Conservation (phyloP, 2,888 invertebrate genomes). For the Atrina japonica region DNA sequence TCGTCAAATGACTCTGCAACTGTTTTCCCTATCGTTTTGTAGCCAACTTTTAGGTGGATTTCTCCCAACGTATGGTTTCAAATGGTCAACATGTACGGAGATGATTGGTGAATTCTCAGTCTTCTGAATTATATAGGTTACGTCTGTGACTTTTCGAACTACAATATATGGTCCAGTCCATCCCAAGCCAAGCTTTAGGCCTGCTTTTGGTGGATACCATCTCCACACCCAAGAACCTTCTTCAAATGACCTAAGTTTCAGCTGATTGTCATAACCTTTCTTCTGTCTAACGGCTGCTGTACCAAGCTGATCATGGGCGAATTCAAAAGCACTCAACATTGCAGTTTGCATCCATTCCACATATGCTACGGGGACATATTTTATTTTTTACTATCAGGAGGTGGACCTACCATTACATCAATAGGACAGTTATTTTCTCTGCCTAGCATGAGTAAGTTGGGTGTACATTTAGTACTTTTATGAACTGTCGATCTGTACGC, state of each 20-base stretch:
- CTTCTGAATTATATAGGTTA: constrained; percentile 38
- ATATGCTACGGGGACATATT: constrained; percentile 36
- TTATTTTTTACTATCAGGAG: constrained; percentile 21
- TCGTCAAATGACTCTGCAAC: background rate
- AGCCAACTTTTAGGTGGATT: constrained; percentile 24
- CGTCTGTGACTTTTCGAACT: constrained; percentile 25
- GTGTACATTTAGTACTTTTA: constrained; percentile 44
- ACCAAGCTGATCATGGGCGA: constrained; percentile 37
- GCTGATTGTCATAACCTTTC: constrained; percentile 34
- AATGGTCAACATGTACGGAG: constrained; percentile 41
- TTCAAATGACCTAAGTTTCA: constrained; percentile 39
- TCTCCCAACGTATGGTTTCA: too few species aligned
- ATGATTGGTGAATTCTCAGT: constrained; percentile 7
- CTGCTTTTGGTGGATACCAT: constrained; percentile 45
- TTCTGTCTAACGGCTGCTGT: constrained; percentile 42
- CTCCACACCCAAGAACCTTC: constrained; percentile 39
- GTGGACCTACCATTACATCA: constrained; percentile 41
- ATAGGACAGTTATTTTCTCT: constrained; percentile 46
- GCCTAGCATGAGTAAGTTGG: constrained; percentile 48
- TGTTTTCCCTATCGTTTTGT: background rate
- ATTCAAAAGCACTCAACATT: constrained; percentile 31
- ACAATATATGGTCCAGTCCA: constrained; percentile 46
- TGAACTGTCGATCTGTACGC: too few species aligned
- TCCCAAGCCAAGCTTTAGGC: constrained; percentile 36
- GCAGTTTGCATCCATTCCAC: constrained; percentile 40